These are phyloP conservation scores for Wiebesia pumilae DNA, from an alignment of 1,140 invertebrate species.

Conservation along the genomic window DNA sequence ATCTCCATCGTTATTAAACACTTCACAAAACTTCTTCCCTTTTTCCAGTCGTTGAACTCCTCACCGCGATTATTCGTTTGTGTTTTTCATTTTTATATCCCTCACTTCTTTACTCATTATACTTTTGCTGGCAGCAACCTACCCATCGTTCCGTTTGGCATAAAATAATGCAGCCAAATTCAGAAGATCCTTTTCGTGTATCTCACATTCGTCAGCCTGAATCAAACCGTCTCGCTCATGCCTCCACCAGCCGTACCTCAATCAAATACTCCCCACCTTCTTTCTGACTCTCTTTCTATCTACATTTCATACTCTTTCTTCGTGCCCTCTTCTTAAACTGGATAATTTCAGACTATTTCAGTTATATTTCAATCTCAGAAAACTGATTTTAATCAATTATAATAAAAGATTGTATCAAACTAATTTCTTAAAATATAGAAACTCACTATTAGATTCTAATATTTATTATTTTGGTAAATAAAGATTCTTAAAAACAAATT, in stretches of 20 bases:
- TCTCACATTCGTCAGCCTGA: not conserved
- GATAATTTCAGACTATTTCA: conserved; percentile 1
- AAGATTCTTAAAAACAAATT: too few species aligned
- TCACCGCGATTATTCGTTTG: not conserved
- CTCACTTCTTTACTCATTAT: conserved; percentile 7
- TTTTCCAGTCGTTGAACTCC: conserved; percentile 1
- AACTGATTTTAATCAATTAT: conserved; percentile 3
- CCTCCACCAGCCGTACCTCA: not conserved
- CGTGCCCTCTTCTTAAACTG: not conserved
- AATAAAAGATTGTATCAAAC: conserved; percentile 2
- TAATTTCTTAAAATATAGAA: not conserved
- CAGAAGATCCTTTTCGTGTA: not conserved
- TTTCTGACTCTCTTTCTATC: not conserved
- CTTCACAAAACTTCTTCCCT: not conserved
- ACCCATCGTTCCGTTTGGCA: not conserved
- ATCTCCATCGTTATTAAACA: conserved; percentile 15
- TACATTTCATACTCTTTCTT: not conserved
- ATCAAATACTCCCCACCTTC: conserved; percentile 17
- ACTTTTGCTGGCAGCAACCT: not conserved
- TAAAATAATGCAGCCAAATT: conserved; percentile 3
- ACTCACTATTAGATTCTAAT: not conserved
- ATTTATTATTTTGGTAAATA: not conserved
- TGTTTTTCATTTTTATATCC: conserved; percentile 7
- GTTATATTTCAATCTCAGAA: not conserved
- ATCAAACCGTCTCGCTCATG: conserved; percentile 1